Conservation (phyloP, 1,140 invertebrate genomes). For the Aphelenchoides avenae region DNA sequence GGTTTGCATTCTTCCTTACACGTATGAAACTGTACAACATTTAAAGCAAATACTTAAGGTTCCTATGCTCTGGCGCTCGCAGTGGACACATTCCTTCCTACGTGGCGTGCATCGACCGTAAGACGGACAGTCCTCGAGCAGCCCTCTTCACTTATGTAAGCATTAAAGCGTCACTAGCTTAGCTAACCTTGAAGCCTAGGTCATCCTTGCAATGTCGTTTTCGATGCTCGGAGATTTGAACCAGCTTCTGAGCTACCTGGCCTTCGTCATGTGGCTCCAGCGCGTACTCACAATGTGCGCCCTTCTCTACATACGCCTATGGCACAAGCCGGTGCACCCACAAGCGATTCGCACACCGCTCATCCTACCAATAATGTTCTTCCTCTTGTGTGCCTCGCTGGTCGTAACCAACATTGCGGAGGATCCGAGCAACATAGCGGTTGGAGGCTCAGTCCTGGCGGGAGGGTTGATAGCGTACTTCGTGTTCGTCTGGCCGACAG, state of each 20-base stretch:
- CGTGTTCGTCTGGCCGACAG: slow-evolving; percentile 18
- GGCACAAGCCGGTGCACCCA: slow-evolving; percentile 41
- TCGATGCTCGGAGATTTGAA: slow-evolving; percentile 36
- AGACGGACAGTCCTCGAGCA: slow-evolving; percentile 34
- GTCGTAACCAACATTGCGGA: slow-evolving; percentile 23
- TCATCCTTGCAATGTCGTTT: slow-evolving; percentile 35
- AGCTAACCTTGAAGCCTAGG: slow-evolving; percentile 1
- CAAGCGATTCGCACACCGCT: slow-evolving; percentile 35
- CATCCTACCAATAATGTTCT: slow-evolving; percentile 34
- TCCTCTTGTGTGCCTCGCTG: slow-evolving; percentile 17
- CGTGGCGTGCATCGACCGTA: slow-evolving; percentile 28
- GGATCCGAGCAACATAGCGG: slow-evolving; percentile 23
- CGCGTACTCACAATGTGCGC: slow-evolving; percentile 37
- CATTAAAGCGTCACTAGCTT: neutral
- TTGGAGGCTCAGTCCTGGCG: slow-evolving; percentile 20
- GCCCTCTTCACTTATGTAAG: slow-evolving; percentile 35
- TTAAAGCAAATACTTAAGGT: neutral
- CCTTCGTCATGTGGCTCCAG: slow-evolving; percentile 41
- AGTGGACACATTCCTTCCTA: neutral
- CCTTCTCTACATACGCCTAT: slow-evolving; percentile 41
- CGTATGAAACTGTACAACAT: too few species aligned
- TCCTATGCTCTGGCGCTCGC: neutral
- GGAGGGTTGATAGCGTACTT: slow-evolving; percentile 9
- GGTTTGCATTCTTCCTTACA: too few species aligned
- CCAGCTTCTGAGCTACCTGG: slow-evolving; percentile 30